These are phyloP conservation scores for Myripristis jacobus DNA, from an alignment of 2,797 vertebrate genomes.

Conservation along the genomic window DNA sequence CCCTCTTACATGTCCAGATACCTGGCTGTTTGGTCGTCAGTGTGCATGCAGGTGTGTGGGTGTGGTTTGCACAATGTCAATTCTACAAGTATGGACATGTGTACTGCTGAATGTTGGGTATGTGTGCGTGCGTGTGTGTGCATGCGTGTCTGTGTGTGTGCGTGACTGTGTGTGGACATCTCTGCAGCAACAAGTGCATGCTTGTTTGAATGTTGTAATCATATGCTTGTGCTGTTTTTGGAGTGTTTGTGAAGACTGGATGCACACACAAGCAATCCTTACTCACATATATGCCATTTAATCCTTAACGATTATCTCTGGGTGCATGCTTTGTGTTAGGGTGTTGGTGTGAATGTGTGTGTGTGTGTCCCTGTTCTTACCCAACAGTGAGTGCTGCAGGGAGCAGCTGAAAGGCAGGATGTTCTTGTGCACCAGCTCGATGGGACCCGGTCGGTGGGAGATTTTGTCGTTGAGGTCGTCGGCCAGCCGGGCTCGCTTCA, in stretches of 20 bases:
- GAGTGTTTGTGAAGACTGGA: not conserved
- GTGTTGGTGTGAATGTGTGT: not conserved
- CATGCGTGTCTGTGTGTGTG: no score
- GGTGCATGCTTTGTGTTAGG: not conserved
- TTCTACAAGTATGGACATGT: no score
- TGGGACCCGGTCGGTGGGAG: constrained; percentile 89
- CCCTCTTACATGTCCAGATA: not conserved
- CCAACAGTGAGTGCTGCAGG: constrained; percentile 64
- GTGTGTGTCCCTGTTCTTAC: constrained; percentile 35
- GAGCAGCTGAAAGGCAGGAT: constrained; percentile 81
- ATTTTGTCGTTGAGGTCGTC: constrained; percentile 93
- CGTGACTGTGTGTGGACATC: no score
- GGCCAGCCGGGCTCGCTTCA: constrained; percentile 90
- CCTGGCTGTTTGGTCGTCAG: not conserved
- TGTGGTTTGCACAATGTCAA: no score
- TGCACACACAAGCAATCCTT: no score
- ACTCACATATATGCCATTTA: no score
- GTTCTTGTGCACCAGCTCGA: constrained; percentile 94
- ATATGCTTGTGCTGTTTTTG: no score
- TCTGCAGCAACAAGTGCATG: no score
- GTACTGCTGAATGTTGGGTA: no score
- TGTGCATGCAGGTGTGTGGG: no score
- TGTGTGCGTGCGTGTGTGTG: no score
- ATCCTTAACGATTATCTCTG: not conserved
- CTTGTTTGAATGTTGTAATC: no score